These are phyloP conservation scores for Melieria picta DNA, from an alignment of 2,888 invertebrate genomes.

Conservation along the genomic window DNA sequence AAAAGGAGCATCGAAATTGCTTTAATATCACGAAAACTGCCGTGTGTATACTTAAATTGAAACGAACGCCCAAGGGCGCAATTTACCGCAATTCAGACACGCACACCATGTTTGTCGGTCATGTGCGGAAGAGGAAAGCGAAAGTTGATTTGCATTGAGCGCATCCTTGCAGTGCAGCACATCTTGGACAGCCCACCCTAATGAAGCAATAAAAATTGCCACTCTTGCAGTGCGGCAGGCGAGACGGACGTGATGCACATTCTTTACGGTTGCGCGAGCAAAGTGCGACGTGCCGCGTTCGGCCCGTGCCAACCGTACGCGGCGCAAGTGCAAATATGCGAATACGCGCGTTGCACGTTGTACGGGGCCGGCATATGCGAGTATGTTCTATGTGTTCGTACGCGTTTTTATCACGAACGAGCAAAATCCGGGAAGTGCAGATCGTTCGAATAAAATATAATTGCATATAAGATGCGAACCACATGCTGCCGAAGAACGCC, in stretches of 20 bases:
- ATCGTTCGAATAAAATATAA: too few species aligned
- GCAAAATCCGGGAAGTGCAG: too few species aligned
- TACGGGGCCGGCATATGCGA: constrained; percentile 5
- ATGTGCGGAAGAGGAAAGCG: constrained; percentile 23
- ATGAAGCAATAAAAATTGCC: constrained; percentile 13
- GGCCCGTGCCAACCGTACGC: background rate
- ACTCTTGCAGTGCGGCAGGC: constrained; percentile 7
- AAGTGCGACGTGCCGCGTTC: background rate
- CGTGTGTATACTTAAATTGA: constrained; percentile 59
- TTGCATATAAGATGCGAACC: too few species aligned
- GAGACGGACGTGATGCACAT: background rate
- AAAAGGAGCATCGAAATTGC: constrained; percentile 24
- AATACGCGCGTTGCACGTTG: constrained; percentile 16
- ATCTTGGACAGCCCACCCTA: too few species aligned
- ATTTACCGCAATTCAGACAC: constrained; percentile 50
- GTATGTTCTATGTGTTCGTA: too few species aligned
- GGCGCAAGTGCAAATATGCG: constrained; percentile 2
- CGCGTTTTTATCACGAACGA: too few species aligned
- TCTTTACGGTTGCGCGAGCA: constrained; percentile 10
- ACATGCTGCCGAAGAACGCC: too few species aligned
- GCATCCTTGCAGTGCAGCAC: constrained; percentile 8
- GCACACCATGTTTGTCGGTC: constrained; percentile 9
- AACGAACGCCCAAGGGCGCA: constrained; percentile 61
- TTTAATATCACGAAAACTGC: constrained; percentile 47
- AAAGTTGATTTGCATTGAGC: constrained; percentile 34